A percentile compares a stretch with the other conserved stretches of the same genome.
phyloP scores from a whole-genome alignment of 1,140 invertebrate species.

The Stegodyphus mimosarum region DNA sequence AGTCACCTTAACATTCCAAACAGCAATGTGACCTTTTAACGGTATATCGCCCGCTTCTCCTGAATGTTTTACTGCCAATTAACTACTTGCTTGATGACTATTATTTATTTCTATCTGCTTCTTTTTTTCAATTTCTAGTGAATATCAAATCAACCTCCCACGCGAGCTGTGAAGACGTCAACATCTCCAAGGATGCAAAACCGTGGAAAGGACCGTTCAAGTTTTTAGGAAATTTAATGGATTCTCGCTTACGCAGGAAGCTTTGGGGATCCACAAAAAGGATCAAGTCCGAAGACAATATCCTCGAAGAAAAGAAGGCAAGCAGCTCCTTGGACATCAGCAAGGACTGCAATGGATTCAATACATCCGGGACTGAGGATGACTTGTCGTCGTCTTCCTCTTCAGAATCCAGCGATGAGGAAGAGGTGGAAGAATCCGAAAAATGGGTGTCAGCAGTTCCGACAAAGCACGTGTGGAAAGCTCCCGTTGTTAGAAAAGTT shows the following conservation, averaged over 20 bases:
- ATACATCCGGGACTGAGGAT: not conserved
- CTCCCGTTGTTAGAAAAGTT: conserved; percentile 33
- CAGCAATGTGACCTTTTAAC: no score
- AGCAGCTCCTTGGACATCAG: not conserved
- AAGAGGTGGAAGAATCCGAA: conserved; percentile 10
- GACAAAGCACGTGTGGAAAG: not conserved
- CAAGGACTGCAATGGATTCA: conserved; percentile 17
- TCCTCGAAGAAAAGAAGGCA: not conserved
- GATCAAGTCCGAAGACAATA: conserved; percentile 14
- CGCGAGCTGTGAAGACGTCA: not conserved
- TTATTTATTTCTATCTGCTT: not conserved
- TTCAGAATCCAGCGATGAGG: not conserved
- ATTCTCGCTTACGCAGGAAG: conserved; percentile 8
- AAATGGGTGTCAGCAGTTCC: not conserved
- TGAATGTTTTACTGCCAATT: no score
- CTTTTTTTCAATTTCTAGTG: conserved; percentile 17
- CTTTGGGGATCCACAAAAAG: conserved; percentile 12
- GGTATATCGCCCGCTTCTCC: no score
- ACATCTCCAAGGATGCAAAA: not conserved
- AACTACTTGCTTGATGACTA: not conserved
- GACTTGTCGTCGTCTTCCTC: conserved; percentile 8
- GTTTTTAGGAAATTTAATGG: conserved; percentile 29
- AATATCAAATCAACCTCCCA: conserved; percentile 27
- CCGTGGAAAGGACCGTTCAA: conserved; percentile 12
- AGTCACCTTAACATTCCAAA: no score